phyloP scores from a whole-genome alignment of 92 coral and sea anemone species.

The Palythoa caribaeorum region DNA sequence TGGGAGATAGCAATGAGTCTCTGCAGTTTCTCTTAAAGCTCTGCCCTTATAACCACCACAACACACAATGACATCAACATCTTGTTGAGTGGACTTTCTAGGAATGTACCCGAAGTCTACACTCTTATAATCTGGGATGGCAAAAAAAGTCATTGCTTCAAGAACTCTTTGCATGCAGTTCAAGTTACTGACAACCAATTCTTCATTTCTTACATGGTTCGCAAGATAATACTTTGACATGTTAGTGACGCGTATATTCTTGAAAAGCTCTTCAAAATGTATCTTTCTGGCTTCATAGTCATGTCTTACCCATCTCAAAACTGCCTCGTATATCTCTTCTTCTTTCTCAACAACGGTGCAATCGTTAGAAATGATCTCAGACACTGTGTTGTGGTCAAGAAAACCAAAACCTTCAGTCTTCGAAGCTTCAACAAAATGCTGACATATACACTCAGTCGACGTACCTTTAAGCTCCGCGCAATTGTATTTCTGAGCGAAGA shows the following conservation, averaged over 20 bases:
- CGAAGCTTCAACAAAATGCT: conserved; percentile 64
- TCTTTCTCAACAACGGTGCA: conserved; percentile 65
- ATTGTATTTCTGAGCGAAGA: conserved; percentile 62
- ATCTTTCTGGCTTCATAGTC: conserved; percentile 60
- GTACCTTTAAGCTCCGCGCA: conserved; percentile 59
- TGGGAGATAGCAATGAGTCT: conserved; percentile 55
- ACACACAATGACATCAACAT: conserved; percentile 36
- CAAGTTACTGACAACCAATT: conserved; percentile 59
- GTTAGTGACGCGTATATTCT: conserved; percentile 67
- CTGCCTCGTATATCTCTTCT: conserved; percentile 77
- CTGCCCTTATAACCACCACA: conserved; percentile 46
- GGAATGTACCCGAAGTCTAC: not conserved
- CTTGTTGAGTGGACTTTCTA: conserved; percentile 28
- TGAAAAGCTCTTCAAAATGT: conserved; percentile 70
- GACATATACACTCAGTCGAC: conserved; percentile 55
- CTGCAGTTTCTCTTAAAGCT: conserved; percentile 40
- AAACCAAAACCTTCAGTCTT: conserved; percentile 57
- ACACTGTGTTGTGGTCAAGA: conserved; percentile 49
- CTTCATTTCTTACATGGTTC: conserved; percentile 58
- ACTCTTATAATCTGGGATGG: conserved; percentile 33
- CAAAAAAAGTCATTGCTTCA: conserved; percentile 50
- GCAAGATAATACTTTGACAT: conserved; percentile 71
- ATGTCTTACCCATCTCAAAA: conserved; percentile 78
- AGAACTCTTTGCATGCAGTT: conserved; percentile 67
- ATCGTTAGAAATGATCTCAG: conserved; percentile 67